Conservation (phyloP, 2,113 vertebrate genomes). For the Grallaria varia region DNA sequence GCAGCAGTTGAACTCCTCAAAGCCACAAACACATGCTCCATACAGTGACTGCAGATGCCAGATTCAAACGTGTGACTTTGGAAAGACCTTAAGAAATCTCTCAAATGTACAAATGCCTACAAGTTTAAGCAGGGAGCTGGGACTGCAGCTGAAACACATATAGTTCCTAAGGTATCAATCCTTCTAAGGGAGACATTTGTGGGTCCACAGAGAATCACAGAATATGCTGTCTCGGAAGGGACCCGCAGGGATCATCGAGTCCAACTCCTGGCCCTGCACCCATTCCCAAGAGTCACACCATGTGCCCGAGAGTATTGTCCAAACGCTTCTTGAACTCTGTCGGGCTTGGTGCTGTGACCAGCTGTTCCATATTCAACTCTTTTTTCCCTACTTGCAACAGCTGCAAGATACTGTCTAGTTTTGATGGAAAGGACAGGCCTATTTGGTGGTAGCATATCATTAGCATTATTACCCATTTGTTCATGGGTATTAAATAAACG, state of each 20-base stretch:
- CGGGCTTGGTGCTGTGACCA: background rate
- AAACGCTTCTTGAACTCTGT: background rate
- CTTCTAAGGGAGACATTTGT: background rate
- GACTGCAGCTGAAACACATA: background rate
- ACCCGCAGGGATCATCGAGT: background rate
- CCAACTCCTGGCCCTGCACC: background rate
- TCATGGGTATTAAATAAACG: background rate
- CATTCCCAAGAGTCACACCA: background rate
- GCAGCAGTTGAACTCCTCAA: background rate
- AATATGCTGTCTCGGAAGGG: background rate
- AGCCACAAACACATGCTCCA: fast-evolving
- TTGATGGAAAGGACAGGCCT: background rate
- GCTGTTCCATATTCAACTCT: conserved; percentile 16
- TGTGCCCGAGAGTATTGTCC: background rate
- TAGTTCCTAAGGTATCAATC: background rate
- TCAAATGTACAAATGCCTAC: background rate
- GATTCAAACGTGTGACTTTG: background rate
- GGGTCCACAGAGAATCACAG: background rate
- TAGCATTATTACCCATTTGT: background rate
- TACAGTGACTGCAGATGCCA: background rate
- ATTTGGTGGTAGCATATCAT: background rate
- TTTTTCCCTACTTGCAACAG: background rate
- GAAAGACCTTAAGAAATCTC: background rate
- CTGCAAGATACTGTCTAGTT: conserved; percentile 8
- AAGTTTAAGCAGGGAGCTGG: background rate